phyloP scores from a whole-genome alignment of 1,140 invertebrate species.

The Achroia grisella region DNA sequence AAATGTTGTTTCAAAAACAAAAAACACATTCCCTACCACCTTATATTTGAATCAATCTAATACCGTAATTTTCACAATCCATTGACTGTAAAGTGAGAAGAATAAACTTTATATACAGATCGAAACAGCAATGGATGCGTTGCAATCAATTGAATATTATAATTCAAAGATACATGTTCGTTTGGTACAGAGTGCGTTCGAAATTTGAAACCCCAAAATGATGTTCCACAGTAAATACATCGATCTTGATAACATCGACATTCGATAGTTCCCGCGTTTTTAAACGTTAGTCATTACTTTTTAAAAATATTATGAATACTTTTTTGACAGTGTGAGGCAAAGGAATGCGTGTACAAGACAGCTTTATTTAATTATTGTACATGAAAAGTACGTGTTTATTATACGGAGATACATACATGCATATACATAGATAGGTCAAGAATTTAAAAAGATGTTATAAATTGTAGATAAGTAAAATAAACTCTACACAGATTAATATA shows the following conservation, averaged over 20 bases:
- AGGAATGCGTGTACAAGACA: neutral
- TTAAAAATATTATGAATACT: slow-evolving; percentile 5
- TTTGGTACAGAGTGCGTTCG: neutral
- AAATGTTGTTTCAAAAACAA: neutral
- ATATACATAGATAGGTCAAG: too few species aligned
- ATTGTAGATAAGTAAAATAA: too few species aligned
- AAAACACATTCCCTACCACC: neutral
- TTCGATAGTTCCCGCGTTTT: neutral
- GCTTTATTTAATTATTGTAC: too few species aligned
- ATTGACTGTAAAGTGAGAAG: neutral
- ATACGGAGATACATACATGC: too few species aligned
- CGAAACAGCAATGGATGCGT: neutral
- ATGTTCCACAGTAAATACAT: neutral
- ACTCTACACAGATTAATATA: too few species aligned
- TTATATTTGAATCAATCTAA: too few species aligned
- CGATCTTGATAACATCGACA: slow-evolving; percentile 4
- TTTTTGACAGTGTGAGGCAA: too few species aligned
- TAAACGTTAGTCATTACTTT: neutral
- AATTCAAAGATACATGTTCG: neutral
- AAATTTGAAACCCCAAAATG: neutral
- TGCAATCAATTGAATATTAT: neutral
- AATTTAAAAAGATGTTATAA: too few species aligned
- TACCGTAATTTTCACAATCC: neutral
- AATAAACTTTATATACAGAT: neutral
- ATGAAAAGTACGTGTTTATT: too few species aligned